Evolutionary conservation across 1,140 invertebrate genomes (phyloP), one percentile per base, ranked within the genome.

Genomic region (Drosophila parabipectinata): DNA sequence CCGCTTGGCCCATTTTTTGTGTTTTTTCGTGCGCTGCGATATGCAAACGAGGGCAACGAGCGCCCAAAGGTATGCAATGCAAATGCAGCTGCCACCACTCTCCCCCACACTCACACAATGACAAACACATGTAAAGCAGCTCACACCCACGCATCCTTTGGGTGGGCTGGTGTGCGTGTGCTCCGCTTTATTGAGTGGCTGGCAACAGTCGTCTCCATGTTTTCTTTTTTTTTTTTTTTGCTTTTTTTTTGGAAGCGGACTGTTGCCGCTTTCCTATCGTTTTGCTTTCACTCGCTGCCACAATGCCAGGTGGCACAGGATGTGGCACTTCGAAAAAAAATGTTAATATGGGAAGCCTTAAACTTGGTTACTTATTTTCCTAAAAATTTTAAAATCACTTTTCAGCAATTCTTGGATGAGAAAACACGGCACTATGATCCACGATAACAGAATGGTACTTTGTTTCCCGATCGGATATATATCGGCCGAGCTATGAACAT

Each of bases 41-140:
- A 77, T 72, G 83, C 64, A 88, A 88, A 87, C 66, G 80, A 88
- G 82, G 75, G 62, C 81, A 66, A 76, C 77, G 56, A 77, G 73
- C 79, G 83, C 82, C 83, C 75, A 79, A 72, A 87, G 82, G 82
- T 87, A 82, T 88, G 83, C 75, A 81, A 87, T 87, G 82, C 75
- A 72, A 79, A 68, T 73, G 79, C 61, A 80, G 55, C 62, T 5
- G 1, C 41, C 41, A 4, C 41, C 1, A 9, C 7, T 5, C n/a
- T 1, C 28, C 2, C 34, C 4, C 48, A 3, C 5, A 18, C 18
- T 1, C 1, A 9, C 26, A 3, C 26, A 18, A 18, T 18, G 18
- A 18, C 74, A 72, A 82, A 85, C 81, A 85, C 82, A 87, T 81
- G 82, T 72, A 87, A 82, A 78, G 64, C 64, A 87, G 63, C 64